Percentiles rank a stretch among this genome's conserved stretches.
Evolutionary conservation across 2,888 invertebrate genomes (phyloP).

Genomic region (Euproctis similis): DNA sequence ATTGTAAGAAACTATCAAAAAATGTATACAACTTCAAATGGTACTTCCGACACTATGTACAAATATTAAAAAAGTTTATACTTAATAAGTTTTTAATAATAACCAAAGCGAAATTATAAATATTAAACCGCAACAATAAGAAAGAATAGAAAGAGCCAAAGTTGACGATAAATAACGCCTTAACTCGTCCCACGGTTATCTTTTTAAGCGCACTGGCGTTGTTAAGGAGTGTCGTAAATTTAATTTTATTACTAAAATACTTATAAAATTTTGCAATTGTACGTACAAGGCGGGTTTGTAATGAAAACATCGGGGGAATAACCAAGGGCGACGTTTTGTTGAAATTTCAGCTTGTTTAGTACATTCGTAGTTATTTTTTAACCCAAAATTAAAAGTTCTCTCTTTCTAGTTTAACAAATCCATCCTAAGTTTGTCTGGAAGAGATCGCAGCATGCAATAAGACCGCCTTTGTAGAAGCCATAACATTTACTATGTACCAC

Average conservation of each 20-base stretch:
- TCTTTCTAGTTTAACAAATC: no score
- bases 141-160: constrained; percentile 46
- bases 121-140: constrained; percentile 37
- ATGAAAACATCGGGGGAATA: constrained; percentile 32
- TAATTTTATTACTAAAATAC: constrained; percentile 48
- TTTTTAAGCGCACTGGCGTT: constrained; percentile 43
- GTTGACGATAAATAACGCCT: constrained; percentile 47
- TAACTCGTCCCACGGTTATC: constrained; percentile 51
- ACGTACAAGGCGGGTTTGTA: constrained; percentile 24
- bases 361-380: constrained; percentile 17
- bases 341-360: constrained; percentile 27
- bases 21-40: no score
- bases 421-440: no score
- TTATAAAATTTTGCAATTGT: constrained; percentile 46
- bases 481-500: no score
- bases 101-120: no score
- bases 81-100: no score
- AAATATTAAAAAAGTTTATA: no score
- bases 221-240: constrained; percentile 47
- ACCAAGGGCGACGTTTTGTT: constrained; percentile 24
- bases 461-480: no score
- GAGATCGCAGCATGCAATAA: no score
- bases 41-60: no score
- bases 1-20: no score
- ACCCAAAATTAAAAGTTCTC: no score